Conservation (phyloP, 2,797 vertebrate species). For the Hydrolagus colliei region DNA sequence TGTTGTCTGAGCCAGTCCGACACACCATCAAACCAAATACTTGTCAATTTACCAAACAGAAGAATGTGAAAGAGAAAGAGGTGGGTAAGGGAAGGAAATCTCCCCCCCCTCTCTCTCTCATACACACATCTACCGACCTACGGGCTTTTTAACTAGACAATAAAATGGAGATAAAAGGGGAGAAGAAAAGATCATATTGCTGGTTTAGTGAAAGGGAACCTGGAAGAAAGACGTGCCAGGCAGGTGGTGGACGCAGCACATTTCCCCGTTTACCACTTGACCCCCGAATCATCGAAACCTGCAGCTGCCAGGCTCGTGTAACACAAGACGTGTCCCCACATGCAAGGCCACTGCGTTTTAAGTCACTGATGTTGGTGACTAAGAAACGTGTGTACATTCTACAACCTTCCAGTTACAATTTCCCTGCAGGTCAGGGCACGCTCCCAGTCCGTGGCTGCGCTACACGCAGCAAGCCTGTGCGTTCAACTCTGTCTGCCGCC, state of each 20-base stretch:
- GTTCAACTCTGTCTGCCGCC: too few relatives aligned
- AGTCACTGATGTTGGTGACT: slow-evolving; percentile 12
- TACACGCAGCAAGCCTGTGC: not conserved
- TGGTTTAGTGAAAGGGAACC: not conserved
- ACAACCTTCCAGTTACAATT: not conserved
- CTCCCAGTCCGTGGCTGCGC: too few relatives aligned
- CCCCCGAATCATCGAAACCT: too few relatives aligned
- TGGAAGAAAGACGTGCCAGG: not conserved
- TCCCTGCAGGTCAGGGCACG: not conserved
- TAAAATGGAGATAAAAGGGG: not conserved
- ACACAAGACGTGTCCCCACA: slow-evolving; percentile 11
- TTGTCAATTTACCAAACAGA: too few relatives aligned
- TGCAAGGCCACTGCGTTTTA: slow-evolving; percentile 9
- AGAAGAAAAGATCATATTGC: not conserved
- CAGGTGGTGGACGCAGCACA: not conserved
- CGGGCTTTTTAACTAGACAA: not conserved
- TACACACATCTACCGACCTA: too few relatives aligned
- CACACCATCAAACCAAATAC: too few relatives aligned
- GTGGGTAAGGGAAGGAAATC: too few relatives aligned
- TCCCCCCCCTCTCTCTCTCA: too few relatives aligned
- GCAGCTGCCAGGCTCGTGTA: not conserved
- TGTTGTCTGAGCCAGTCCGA: too few relatives aligned
- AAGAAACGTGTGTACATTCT: slow-evolving; percentile 17
- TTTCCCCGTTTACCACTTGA: not conserved
- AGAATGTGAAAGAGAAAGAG: too few relatives aligned